Conservation (phyloP, 2,113 vertebrate genomes). For the Hylia prasina region DNA sequence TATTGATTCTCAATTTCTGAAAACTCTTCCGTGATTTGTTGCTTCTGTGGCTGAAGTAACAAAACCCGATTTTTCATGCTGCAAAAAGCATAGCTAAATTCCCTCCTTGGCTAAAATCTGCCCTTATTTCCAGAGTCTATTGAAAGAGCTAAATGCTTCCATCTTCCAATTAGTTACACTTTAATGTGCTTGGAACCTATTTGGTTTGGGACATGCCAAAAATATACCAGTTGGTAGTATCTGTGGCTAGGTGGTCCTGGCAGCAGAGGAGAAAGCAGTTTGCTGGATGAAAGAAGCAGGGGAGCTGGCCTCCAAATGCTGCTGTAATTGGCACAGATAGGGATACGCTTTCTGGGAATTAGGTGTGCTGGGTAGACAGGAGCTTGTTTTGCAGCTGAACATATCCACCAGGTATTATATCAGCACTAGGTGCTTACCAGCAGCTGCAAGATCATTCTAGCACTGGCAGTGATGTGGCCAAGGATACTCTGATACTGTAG, state of each 20-base stretch:
- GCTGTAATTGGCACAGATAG: not conserved
- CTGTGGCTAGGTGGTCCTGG: slow-evolving; percentile 15
- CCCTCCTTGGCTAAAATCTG: not conserved
- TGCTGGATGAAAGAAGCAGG: not conserved
- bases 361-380: not conserved
- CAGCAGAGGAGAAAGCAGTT: not conserved
- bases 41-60: not conserved
- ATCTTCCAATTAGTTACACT: not conserved
- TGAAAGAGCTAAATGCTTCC: not conserved
- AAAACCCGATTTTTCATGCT: not conserved
- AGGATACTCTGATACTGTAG: not conserved
- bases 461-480: not conserved
- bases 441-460: not conserved
- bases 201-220: not conserved
- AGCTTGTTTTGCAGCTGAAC: not conserved
- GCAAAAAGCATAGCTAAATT: not conserved
- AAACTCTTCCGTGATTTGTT: not conserved
- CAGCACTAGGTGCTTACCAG: not conserved
- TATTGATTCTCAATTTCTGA: not conserved
- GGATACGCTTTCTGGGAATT: not conserved
- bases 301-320: not conserved
- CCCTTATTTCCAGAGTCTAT: not conserved
- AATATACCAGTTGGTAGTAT: not conserved
- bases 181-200: slow-evolving; percentile 8
- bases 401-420: not conserved